These are phyloP conservation scores for Tetramorium bicarinatum DNA, from an alignment of 2,888 invertebrate species.

Conservation along the genomic window DNA sequence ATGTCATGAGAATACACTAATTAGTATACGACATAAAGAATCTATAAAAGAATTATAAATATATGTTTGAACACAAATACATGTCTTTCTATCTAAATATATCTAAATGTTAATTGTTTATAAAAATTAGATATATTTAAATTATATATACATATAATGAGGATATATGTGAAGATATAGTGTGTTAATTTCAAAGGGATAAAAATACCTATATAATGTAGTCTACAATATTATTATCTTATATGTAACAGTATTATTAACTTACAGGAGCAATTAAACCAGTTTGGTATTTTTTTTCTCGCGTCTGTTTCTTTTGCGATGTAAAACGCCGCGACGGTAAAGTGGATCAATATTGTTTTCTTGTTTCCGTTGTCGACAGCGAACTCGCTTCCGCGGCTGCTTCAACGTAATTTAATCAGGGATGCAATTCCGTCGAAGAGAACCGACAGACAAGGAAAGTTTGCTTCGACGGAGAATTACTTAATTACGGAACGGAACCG, in stretches of 20 bases:
- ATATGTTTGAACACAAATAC: neutral
- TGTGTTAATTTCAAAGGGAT: neutral
- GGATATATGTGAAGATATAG: neutral
- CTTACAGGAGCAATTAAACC: neutral
- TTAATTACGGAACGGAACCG: constrained; percentile 46
- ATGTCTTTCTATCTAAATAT: neutral
- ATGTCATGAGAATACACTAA: neutral
- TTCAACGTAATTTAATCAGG: constrained; percentile 51
- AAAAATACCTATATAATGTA: neutral
- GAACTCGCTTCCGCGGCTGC: constrained; percentile 42
- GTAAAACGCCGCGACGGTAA: constrained; percentile 31
- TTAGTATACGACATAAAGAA: neutral
- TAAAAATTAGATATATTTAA: neutral
- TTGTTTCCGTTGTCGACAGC: constrained; percentile 43
- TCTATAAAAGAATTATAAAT: neutral
- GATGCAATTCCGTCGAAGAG: constrained; percentile 52
- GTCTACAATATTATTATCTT: neutral
- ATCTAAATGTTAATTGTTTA: neutral
- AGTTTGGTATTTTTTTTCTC: neutral
- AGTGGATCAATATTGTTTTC: constrained; percentile 54
- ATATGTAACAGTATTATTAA: neutral
- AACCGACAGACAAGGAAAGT: constrained; percentile 43
- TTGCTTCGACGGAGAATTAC: constrained; percentile 45
- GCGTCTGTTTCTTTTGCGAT: constrained; percentile 15
- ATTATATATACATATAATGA: neutral